phyloP scores from a whole-genome alignment of 2,113 vertebrate species.

The Benthochromis sp. region DNA sequence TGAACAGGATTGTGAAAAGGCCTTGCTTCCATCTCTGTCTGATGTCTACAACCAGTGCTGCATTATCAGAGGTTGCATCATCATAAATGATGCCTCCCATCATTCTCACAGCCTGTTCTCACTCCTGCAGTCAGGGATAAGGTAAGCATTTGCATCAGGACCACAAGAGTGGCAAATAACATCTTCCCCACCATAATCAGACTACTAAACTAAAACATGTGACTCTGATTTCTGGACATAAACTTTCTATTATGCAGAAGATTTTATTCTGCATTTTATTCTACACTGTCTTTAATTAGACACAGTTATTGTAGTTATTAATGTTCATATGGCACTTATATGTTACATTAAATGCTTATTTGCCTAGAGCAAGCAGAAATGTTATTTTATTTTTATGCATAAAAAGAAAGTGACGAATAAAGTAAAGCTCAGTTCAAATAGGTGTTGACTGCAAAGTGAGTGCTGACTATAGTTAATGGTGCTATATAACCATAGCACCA shows the following conservation, averaged over 20 bases:
- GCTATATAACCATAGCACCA: neutral
- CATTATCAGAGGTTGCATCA: neutral
- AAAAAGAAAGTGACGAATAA: neutral
- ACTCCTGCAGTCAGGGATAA: neutral
- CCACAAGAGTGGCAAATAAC: neutral
- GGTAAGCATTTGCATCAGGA: neutral
- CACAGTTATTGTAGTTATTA: neutral
- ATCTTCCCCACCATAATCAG: neutral
- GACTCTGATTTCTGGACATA: neutral
- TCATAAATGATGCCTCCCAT: neutral
- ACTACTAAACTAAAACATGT: neutral
- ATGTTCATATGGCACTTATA: neutral
- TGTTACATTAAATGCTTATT: neutral
- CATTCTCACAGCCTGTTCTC: neutral
- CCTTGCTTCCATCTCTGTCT: neutral
- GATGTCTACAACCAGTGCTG: neutral
- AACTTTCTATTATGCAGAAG: neutral
- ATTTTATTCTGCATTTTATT: neutral
- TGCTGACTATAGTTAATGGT: neutral
- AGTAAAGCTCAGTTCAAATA: neutral
- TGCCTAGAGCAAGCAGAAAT: neutral
- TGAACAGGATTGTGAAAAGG: neutral
- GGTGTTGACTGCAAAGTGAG: neutral
- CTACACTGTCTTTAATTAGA: neutral
- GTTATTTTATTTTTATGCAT: neutral